phyloP scores from a whole-genome alignment of 2,113 vertebrate genomes.

The Ondatra zibethicus region DNA sequence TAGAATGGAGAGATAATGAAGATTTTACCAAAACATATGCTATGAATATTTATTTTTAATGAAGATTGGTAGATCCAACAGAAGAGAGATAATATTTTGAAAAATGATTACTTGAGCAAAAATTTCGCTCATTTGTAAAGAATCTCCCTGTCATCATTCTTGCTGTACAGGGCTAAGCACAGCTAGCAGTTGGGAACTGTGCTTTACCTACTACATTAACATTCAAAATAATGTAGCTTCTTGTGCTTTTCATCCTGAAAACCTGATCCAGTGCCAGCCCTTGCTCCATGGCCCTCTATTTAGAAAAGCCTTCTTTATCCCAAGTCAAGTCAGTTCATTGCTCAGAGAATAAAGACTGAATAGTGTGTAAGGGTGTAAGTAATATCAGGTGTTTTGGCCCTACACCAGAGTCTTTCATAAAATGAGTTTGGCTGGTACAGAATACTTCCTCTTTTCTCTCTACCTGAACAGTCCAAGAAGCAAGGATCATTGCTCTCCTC shows the following conservation, averaged over 20 bases:
- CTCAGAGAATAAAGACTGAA: neutral
- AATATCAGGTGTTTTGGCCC: neutral
- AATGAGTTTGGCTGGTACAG: neutral
- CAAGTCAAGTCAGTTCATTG: neutral
- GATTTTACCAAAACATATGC: neutral
- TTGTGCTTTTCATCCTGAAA: neutral
- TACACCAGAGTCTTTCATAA: neutral
- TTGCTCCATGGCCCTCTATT: neutral
- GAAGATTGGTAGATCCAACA: neutral
- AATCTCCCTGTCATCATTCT: neutral
- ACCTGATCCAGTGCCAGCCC: neutral
- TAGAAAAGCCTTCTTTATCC: neutral
- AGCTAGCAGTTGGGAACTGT: neutral
- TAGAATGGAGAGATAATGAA: neutral
- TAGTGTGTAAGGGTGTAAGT: neutral
- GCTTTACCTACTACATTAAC: neutral
- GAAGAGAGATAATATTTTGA: neutral
- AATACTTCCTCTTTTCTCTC: neutral
- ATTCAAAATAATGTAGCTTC: neutral
- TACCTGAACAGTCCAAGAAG: neutral
- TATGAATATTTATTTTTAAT: conserved; percentile 45
- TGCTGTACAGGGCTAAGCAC: neutral
- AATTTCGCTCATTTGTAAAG: neutral
- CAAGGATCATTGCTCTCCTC: neutral
- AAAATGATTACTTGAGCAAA: neutral